Percentiles rank a stretch among this genome's conserved stretches.
Conservation (phyloP, 2,797 vertebrate species). For the Xenops minutus region DNA sequence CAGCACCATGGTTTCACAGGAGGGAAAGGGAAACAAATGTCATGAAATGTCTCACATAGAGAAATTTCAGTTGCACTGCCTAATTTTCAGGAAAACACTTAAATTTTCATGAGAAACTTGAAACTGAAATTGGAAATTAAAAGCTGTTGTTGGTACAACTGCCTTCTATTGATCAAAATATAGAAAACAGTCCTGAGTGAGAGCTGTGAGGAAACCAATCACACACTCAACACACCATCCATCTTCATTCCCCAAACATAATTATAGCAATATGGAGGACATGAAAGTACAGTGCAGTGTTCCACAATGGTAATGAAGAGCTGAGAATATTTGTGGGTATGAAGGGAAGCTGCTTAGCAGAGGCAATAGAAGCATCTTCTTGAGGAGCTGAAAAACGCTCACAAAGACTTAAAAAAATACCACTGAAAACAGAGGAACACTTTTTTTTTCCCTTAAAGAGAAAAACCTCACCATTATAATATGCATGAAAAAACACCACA, state of each 20-base stretch:
- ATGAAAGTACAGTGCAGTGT: not conserved
- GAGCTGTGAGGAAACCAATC: not conserved
- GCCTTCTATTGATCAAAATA: not conserved
- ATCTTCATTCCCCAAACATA: not conserved
- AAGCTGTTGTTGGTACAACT: constrained; percentile 5
- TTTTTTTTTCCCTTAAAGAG: not conserved
- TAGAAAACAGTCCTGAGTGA: not conserved
- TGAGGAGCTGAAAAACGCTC: not conserved
- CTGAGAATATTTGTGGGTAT: not conserved
- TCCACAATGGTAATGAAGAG: not conserved
- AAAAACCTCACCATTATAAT: not conserved
- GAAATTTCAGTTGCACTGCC: no score
- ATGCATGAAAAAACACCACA: not conserved
- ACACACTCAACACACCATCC: not conserved
- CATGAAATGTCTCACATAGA: not conserved
- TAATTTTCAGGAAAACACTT: not conserved
- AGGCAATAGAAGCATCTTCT: not conserved
- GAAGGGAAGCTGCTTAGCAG: not conserved
- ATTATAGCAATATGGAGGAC: not conserved
- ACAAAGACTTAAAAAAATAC: not conserved
- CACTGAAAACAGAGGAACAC: not conserved
- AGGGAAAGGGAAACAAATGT: not conserved
- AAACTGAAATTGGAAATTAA: constrained; percentile 35
- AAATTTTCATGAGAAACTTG: not conserved
- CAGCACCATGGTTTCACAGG: fast-evolving